These are phyloP conservation scores for Stenolophus ochropezus DNA, from an alignment of 2,888 invertebrate genomes.

Conservation along the genomic window DNA sequence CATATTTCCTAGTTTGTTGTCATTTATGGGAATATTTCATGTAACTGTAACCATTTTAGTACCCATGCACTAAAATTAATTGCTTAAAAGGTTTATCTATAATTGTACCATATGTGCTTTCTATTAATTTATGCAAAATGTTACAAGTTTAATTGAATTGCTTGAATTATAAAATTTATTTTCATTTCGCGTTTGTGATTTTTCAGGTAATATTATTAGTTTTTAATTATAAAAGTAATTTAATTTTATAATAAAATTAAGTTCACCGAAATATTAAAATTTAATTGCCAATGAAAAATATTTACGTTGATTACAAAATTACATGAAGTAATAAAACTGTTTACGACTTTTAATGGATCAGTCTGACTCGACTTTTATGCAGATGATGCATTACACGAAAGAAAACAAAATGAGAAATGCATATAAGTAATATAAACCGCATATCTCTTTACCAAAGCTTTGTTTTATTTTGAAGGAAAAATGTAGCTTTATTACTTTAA, in stretches of 20 bases:
- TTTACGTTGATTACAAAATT: neutral
- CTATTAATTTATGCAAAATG: neutral
- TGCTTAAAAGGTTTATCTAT: neutral
- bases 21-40: neutral
- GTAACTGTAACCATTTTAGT: neutral
- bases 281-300: neutral
- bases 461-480: neutral
- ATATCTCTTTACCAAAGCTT: neutral
- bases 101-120: neutral
- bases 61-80: neutral
- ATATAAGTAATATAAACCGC: neutral
- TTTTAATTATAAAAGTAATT: neutral
- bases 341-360: neutral
- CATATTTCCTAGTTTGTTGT: neutral
- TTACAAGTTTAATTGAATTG: neutral
- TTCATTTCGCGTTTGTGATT: neutral
- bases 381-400: neutral
- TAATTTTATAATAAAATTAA: neutral
- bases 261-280: neutral
- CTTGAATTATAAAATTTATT: neutral
- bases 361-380: neutral
- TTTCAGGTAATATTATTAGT: neutral
- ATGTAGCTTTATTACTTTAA: neutral
- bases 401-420: neutral
- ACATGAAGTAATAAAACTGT: neutral